Evolutionary conservation across 1,140 invertebrate species (phyloP).

Genomic region (Nixonia krombeini): DNA sequence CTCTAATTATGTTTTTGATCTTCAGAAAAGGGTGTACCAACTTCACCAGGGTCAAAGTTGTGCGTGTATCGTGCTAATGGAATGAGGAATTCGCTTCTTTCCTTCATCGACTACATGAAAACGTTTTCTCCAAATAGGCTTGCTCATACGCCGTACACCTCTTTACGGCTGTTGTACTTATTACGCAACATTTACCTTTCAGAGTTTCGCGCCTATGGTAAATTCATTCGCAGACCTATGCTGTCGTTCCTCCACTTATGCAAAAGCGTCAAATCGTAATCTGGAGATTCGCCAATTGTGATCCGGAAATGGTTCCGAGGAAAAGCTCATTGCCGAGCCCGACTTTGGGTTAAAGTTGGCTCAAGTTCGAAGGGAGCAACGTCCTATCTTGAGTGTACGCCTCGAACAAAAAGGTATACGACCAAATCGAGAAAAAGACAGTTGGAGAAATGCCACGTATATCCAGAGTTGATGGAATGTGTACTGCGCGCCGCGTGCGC

Average conservation of each 20-base stretch:
- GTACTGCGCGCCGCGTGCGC: too few relatives aligned
- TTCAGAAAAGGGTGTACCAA: too few relatives aligned
- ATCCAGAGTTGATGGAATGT: conserved; percentile 13
- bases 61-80: too few relatives aligned
- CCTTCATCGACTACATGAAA: too few relatives aligned
- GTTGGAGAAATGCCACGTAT: conserved; percentile 18
- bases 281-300: conserved; percentile 50
- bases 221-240: neutral
- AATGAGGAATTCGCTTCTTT: too few relatives aligned
- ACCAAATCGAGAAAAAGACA: conserved; percentile 24
- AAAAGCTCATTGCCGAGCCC: conserved; percentile 27
- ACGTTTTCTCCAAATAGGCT: too few relatives aligned
- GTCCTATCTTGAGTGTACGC: conserved; percentile 50
- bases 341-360: conserved; percentile 36
- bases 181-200: too few relatives aligned
- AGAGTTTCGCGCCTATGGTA: too few relatives aligned
- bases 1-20: too few relatives aligned
- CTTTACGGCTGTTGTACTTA: too few relatives aligned
- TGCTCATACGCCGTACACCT: too few relatives aligned
- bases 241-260: conserved; percentile 17
- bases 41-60: too few relatives aligned
- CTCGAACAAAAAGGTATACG: conserved; percentile 37
- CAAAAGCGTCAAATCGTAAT: conserved; percentile 43
- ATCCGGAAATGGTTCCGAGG: conserved; percentile 46
- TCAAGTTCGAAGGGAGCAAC: conserved; percentile 49